A percentile compares a stretch with the other conserved stretches of the same genome.
phyloP scores from a whole-genome alignment of 2,888 invertebrate species.

The Melolontha melolontha region DNA sequence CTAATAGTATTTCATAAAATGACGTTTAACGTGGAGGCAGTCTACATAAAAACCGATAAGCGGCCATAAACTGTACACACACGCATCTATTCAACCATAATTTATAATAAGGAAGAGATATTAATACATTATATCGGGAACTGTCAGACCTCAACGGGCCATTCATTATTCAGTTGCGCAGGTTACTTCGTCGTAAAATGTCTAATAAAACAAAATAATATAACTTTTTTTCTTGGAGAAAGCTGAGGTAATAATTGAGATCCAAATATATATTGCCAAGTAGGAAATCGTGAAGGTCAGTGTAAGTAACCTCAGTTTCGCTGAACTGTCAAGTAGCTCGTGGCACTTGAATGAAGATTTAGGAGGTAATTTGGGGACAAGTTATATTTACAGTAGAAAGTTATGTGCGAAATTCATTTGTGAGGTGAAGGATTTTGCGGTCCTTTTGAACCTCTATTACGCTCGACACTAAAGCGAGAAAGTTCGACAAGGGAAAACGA shows the following conservation, averaged over 20 bases:
- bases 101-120: slow-evolving; percentile 37
- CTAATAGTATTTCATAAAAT: slow-evolving; percentile 5
- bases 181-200: slow-evolving; percentile 22
- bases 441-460: slow-evolving; percentile 17
- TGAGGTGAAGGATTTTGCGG: slow-evolving; percentile 27
- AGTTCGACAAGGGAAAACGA: slow-evolving; percentile 11
- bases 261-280: slow-evolving; percentile 25
- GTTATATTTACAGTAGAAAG: slow-evolving; percentile 31
- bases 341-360: slow-evolving; percentile 39
- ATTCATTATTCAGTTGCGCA: slow-evolving; percentile 23
- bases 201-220: slow-evolving; percentile 37
- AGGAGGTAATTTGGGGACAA: slow-evolving; percentile 34
- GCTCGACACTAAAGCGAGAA: slow-evolving; percentile 11
- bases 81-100: slow-evolving; percentile 24
- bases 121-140: slow-evolving; percentile 33
- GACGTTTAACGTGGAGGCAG: slow-evolving; percentile 1
- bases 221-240: slow-evolving; percentile 17
- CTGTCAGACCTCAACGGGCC: slow-evolving; percentile 29
- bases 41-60: slow-evolving; percentile 20
- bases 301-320: slow-evolving; percentile 30
- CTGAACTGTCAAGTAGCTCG: slow-evolving; percentile 20
- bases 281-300: slow-evolving; percentile 33
- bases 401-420: slow-evolving; percentile 35
- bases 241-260: slow-evolving; percentile 32
- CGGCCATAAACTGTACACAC: slow-evolving; percentile 21